phyloP scores from a whole-genome alignment of 2,113 vertebrate genomes.

The Motacilla alba region DNA sequence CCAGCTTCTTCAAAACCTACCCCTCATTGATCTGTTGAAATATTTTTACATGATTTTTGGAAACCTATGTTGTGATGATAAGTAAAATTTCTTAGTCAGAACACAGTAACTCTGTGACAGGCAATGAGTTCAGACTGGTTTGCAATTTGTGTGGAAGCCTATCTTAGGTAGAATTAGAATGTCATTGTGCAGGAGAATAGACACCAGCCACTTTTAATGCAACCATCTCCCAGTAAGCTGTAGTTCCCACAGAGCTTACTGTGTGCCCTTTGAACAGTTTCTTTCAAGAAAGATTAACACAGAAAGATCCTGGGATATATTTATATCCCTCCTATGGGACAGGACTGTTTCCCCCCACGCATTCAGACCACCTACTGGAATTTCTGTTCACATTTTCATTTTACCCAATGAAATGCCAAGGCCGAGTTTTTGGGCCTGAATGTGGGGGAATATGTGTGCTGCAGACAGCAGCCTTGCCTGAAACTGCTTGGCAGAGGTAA shows the following conservation, averaged over 20 bases:
- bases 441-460: neutral
- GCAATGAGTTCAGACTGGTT: neutral
- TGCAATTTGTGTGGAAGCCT: neutral
- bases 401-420: neutral
- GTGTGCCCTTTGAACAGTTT: neutral
- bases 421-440: neutral
- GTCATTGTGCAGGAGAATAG: neutral
- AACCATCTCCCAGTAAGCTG: neutral
- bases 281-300: neutral
- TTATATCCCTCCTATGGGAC: neutral
- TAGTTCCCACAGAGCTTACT: neutral
- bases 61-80: neutral
- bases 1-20: neutral
- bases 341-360: accelerated
- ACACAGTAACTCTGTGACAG: neutral
- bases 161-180: neutral
- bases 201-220: neutral
- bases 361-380: neutral
- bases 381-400: neutral
- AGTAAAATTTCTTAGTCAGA: neutral
- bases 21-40: neutral
- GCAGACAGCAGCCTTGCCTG: neutral
- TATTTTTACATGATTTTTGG: neutral
- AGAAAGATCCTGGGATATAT: neutral
- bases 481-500: neutral